These are phyloP conservation scores for Menidia beryllina DNA, from an alignment of 2,113 vertebrate genomes.

Conservation along the genomic window DNA sequence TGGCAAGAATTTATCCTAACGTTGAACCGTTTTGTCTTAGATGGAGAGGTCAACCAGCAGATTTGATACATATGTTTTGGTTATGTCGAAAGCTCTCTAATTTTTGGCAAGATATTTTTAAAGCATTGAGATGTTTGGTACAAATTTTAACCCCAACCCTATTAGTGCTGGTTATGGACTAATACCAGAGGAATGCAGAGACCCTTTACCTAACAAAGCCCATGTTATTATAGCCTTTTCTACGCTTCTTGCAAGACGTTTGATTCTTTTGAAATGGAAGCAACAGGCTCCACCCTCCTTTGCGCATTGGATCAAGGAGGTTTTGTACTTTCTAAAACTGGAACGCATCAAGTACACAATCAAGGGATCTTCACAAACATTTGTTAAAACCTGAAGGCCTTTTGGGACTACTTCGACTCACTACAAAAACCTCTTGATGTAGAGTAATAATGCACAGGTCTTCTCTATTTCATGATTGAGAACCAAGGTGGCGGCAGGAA, in stretches of 20 bases:
- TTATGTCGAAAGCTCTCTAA: too few species aligned
- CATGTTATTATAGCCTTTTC: background rate
- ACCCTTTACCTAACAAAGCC: background rate
- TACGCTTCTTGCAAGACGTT: background rate
- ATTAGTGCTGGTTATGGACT: background rate
- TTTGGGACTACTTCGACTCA: background rate
- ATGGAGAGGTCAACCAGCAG: conserved; percentile 11
- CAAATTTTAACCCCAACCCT: background rate
- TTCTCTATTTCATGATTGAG: too few species aligned
- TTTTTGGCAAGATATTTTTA: too few species aligned
- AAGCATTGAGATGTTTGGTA: conserved; percentile 23
- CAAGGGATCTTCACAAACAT: background rate
- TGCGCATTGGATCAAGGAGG: background rate
- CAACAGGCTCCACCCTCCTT: background rate
- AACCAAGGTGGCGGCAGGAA: too few species aligned
- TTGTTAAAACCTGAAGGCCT: background rate
- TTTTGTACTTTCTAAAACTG: background rate
- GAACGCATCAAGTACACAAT: background rate
- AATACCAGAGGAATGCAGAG: background rate
- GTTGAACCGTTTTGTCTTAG: background rate
- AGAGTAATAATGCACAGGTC: background rate
- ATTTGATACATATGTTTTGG: conserved; percentile 2
- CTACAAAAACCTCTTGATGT: background rate
- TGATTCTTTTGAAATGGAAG: conserved; percentile 4
- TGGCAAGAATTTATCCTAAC: conserved; percentile 12